phyloP scores from a whole-genome alignment of 2,113 vertebrate genomes.

The Caranx melampygus region DNA sequence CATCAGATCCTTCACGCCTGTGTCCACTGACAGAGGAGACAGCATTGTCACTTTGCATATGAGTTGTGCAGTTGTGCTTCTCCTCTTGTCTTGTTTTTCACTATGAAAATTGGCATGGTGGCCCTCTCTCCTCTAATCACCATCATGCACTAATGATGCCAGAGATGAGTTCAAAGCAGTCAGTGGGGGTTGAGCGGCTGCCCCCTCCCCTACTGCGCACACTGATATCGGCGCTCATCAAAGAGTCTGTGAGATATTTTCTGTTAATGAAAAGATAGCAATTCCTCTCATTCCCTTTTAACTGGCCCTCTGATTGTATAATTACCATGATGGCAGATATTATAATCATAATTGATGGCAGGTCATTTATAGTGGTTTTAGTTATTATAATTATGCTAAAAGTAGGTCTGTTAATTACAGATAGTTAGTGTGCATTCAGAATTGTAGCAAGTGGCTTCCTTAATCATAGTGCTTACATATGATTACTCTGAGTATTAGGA shows the following conservation, averaged over 20 bases:
- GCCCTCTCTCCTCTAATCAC: conserved; percentile 62
- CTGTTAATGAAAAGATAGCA: conserved; percentile 62
- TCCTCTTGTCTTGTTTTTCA: conserved; percentile 37
- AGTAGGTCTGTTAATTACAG: conserved; percentile 63
- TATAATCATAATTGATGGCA: conserved; percentile 68
- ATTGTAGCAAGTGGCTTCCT: conserved; percentile 32
- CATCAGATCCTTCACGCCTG: not conserved
- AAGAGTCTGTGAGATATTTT: conserved; percentile 66
- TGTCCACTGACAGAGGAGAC: conserved; percentile 3
- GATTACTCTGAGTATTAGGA: conserved; percentile 27
- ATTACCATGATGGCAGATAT: conserved; percentile 59
- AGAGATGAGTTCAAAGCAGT: conserved; percentile 70
- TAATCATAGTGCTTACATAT: conserved; percentile 60
- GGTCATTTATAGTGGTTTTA: conserved; percentile 70
- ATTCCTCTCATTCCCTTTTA: conserved; percentile 62
- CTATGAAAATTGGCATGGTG: conserved; percentile 51
- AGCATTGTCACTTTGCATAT: conserved; percentile 18
- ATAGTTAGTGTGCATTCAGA: conserved; percentile 49
- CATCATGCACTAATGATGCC: conserved; percentile 69
- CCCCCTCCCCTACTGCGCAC: conserved; percentile 52
- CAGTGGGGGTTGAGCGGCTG: conserved; percentile 45
- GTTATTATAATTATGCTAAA: conserved; percentile 67
- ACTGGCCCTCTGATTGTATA: conserved; percentile 68
- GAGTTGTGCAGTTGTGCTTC: conserved; percentile 21
- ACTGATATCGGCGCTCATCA: conserved; percentile 62